These are phyloP conservation scores for Heliothis virescens DNA, from an alignment of 1,140 invertebrate species.

Conservation along the genomic window DNA sequence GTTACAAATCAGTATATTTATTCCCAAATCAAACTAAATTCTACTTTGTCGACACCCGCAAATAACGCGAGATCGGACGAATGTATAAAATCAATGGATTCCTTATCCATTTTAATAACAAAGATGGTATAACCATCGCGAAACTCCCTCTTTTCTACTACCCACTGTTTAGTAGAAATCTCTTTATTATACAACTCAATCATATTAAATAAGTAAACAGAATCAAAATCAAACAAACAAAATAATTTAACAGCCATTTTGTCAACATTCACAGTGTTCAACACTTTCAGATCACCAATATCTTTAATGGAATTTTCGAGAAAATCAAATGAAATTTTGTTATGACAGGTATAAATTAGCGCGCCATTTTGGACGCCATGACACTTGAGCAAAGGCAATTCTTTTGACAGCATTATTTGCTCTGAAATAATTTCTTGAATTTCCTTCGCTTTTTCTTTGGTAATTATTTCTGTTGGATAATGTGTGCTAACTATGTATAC, in stretches of 20 bases:
- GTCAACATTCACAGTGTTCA: background rate
- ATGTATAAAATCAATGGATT: slow-evolving; percentile 42
- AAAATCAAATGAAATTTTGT: slow-evolving; percentile 50
- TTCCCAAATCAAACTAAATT: slow-evolving; percentile 44
- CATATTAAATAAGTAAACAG: slow-evolving; percentile 9
- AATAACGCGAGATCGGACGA: slow-evolving; percentile 8
- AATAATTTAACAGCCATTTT: slow-evolving; percentile 9
- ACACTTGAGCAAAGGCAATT: slow-evolving; percentile 62
- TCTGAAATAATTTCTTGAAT: slow-evolving; percentile 53
- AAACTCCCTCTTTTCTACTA: background rate
- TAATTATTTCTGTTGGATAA: slow-evolving; percentile 21
- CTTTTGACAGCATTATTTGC: slow-evolving; percentile 7
- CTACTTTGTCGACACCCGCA: slow-evolving; percentile 35
- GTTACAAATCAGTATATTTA: slow-evolving; percentile 22
- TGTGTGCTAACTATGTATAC: slow-evolving; percentile 17
- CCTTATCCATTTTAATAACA: slow-evolving; percentile 39
- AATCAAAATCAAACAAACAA: slow-evolving; percentile 1
- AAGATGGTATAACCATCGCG: slow-evolving; percentile 13
- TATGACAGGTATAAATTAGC: slow-evolving; percentile 62
- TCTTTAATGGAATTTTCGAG: slow-evolving; percentile 9
- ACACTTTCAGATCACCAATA: slow-evolving; percentile 24
- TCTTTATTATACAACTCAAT: slow-evolving; percentile 40
- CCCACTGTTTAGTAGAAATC: slow-evolving; percentile 40
- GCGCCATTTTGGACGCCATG: slow-evolving; percentile 59
- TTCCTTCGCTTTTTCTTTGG: slow-evolving; percentile 17